Base-by-base conservation (phyloP, 1,140 invertebrate species). In the Drosophila navojoa region DNA sequence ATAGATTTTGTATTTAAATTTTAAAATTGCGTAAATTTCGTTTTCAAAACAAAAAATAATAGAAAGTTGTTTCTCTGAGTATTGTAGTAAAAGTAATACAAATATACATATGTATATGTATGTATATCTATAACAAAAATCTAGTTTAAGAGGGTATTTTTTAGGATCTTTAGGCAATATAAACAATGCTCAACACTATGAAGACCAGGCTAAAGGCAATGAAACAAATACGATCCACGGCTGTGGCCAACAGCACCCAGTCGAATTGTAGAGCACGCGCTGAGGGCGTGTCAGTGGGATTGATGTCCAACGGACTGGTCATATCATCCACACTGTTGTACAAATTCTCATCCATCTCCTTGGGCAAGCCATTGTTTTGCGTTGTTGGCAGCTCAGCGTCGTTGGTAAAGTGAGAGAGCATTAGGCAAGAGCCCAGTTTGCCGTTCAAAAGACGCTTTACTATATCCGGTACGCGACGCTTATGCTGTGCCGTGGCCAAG, bases 221-320 rank as follows among this genome's bases (percentile, higher is more conserved):
- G 69, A 95, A 95, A 3, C 92, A 92, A 16, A 95, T 79, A 63
- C 95, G 93, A 92, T 95, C 95, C 40, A 96, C 90, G 5, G 94
- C 93, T 5, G 93, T 93, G 5, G 94, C 95, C 52, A 95, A 74
- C 11, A 94, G 76, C 50, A 94, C 92, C 95, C 95, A 96, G 74
- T 95, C 94, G 22, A 94, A 87, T 79, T 94, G 93, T n/a, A 92
- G 72, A 0, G 91, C 81, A 27, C 91, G 92, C 16, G 90, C 87
- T n/a, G 91, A 67, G 13, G 89, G 78, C 29, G 92, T 50, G 90
- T 93, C 89, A 55, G 92, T 84, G 55, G 91, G 75, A 71, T 93
- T 87, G 4, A 90, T 80, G 29, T 64, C 71, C 47, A 82, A 13
- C 7, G 75, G 75, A 81, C 71, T 93, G 71, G 63, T 77, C 89